Conservation (phyloP, 2,113 vertebrate genomes). For the Prolemur simus region DNA sequence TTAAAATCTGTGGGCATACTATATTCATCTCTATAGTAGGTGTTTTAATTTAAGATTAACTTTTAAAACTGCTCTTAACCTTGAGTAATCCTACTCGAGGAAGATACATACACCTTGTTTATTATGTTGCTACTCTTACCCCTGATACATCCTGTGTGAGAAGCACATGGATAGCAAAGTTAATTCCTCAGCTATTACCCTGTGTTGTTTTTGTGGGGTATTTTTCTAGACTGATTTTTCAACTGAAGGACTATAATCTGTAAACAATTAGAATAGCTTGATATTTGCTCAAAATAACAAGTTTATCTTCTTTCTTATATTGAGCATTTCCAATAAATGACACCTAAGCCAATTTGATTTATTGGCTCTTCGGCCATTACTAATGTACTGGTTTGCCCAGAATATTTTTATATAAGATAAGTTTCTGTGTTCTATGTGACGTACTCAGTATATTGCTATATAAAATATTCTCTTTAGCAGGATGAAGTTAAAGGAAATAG, state of each 20-base stretch:
- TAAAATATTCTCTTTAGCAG: constrained; percentile 71
- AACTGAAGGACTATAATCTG: not conserved
- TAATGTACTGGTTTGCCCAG: not conserved
- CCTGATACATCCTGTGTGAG: not conserved
- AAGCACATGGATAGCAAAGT: not conserved
- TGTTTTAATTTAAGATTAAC: constrained; percentile 35
- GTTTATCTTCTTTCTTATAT: constrained; percentile 20
- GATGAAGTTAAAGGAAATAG: constrained; percentile 98
- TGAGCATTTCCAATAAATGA: not conserved
- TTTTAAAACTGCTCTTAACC: not conserved
- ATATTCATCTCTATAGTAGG: not conserved
- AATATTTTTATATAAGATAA: not conserved
- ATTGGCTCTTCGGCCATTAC: not conserved
- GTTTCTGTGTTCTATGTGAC: not conserved
- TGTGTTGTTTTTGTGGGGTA: not conserved
- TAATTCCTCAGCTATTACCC: not conserved
- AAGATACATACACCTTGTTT: not conserved
- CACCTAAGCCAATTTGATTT: not conserved
- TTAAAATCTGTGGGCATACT: not conserved
- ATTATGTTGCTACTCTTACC: not conserved
- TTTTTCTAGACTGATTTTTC: constrained; percentile 23
- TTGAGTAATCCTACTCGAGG: not conserved
- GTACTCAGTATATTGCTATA: not conserved
- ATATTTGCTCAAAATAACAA: constrained; percentile 1
- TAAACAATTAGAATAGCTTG: not conserved